Evolutionary conservation across 2,888 invertebrate genomes (phyloP), one percentile per base, ranked within the genome.

Genomic region (Zeuzera pyrina): DNA sequence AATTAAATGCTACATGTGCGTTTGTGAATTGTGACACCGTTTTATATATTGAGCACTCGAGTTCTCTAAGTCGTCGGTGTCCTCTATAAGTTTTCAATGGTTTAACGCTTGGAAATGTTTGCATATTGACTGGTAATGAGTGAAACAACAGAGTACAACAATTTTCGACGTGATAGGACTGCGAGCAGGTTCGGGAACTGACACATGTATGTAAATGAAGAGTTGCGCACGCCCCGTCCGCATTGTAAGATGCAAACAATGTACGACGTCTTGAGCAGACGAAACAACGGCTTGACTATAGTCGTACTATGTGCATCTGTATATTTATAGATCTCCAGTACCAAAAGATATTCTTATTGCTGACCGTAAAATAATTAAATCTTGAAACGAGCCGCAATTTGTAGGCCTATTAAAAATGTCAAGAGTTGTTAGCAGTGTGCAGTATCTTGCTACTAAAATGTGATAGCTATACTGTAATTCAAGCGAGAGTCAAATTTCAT

Each of bases 61-160:
- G 5, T 19, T 27, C 14, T n/a, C 14, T 13, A 27, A 12, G 12
- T 13, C 21, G 13, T 22, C 23, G 22, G 10, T 30, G 26, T 8
- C 31, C n/a, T n/a, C n/a, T n/a, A n/a, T n/a, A n/a, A n/a, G n/a
- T n/a, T n/a, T n/a, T n/a, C n/a, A n/a, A n/a, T n/a, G n/a, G n/a
- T n/a, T n/a, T n/a, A n/a, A n/a, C n/a, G n/a, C n/a, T n/a, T n/a
- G n/a, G n/a, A 26, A 13, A 33, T 21, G 23, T 72, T 67, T 59
- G 51, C 72, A 73, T 72, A 63, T 62, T 61, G 67, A 70, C 63
- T 72, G 55, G 57, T 60, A 71, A 71, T 58, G 53, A 68, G 68
- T 64, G 66, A 70, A 72, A 72, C 64, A 56, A 44, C 48, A 41
- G 49, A 60, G 56, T 63, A 69, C 58, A 59, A 47, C 54, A 41